Evolutionary conservation across 2,797 vertebrate species (phyloP).

Genomic region (Sorex maritimensis): DNA sequence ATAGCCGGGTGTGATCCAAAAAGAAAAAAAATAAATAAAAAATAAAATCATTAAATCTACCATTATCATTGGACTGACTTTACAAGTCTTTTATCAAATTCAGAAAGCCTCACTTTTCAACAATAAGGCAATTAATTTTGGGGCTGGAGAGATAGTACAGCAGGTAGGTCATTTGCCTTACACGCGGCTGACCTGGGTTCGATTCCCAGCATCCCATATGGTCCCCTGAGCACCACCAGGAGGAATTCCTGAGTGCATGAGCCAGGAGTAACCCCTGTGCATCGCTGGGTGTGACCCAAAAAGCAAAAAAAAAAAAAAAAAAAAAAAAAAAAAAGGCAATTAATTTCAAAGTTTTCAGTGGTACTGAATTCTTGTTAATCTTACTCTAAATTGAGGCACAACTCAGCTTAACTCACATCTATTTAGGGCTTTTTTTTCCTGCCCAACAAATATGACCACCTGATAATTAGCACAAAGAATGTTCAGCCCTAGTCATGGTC

Average conservation of each 20-base stretch:
- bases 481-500: background rate
- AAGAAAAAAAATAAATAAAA: too few relatives aligned
- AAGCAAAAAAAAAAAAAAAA: background rate
- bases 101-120: conserved; percentile 35
- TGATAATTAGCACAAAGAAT: background rate
- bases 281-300: too few relatives aligned
- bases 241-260: too few relatives aligned
- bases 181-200: too few relatives aligned
- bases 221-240: too few relatives aligned
- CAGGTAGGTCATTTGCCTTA: too few relatives aligned
- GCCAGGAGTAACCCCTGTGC: too few relatives aligned
- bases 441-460: background rate
- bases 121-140: conserved; percentile 40
- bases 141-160: too few relatives aligned
- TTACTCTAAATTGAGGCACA: conserved; percentile 19
- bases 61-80: background rate
- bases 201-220: too few relatives aligned
- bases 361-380: conserved; percentile 14
- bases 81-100: conserved; percentile 48
- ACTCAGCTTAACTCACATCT: background rate
- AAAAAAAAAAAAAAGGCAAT: background rate
- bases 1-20: too few relatives aligned
- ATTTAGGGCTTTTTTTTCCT: background rate
- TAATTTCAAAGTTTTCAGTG: conserved; percentile 57
- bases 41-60: conserved; percentile 25